Evolutionary conservation across 2,113 vertebrate genomes (phyloP), one percentile per base, ranked within the genome.

Genomic region (Triplophysa siluroides): DNA sequence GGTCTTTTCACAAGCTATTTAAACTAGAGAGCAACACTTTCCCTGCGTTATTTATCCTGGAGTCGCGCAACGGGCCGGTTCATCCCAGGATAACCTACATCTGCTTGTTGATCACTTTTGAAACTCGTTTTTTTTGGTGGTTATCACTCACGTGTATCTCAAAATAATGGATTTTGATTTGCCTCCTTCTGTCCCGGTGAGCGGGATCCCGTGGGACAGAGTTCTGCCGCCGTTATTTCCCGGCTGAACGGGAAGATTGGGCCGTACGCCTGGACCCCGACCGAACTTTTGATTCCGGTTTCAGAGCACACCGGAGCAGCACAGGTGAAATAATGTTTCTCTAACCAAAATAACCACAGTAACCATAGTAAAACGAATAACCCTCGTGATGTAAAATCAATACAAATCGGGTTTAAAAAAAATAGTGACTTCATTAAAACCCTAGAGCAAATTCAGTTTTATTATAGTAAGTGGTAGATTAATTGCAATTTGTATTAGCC

Each of bases 111-210:
- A 29, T 29, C 29, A 29, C 29, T 29, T 4, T 38, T 45, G 9
- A 63, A 75, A 14, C 41, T 45, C 8, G 41, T 10, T n/a, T 16
- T n/a, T 23, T 43, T 62, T 10, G 8, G 21, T 45, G 41, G n/a
- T 60, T 16, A 3, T 21, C 38, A 75, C 58, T 67, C 56, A 78
- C 2, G 19, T 60, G 81, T 54, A 86, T 87, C 8, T 6, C 5
- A 76, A 23, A 45, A 33, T 66, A 79, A 93, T 93, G 92, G 92
- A 93, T 80, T 92, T 92, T 73, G 84, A 91, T 26, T 76, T 91
- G 72, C 89, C 89, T 33, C 76, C 87, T 64, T 83, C 80, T 29
- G 43, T 87, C 8, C 83, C 89, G 8, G 52, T 71, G 76, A 85
- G 77, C 26, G 89, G 86, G 16, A 91, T 92, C 75, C 87, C 86